Evolutionary conservation across 2,888 invertebrate species (phyloP).

Genomic region (Ptilodon capucinus): DNA sequence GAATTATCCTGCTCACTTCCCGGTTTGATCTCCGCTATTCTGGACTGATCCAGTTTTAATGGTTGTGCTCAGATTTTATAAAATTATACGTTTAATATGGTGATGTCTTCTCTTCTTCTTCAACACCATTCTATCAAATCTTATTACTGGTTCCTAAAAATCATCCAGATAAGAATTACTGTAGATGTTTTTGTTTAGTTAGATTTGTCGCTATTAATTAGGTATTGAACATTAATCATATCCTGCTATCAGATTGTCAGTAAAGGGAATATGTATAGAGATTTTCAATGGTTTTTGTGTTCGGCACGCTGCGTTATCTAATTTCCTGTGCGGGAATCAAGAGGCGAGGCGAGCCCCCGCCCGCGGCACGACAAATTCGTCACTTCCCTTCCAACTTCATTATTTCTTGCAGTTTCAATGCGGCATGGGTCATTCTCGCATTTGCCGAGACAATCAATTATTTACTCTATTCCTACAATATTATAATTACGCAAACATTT

Average conservation of each 20-base stretch:
- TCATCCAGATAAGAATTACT: no score
- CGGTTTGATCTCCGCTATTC: not conserved
- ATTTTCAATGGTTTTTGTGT: not conserved
- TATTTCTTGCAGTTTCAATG: conserved; percentile 26
- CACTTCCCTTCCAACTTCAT: conserved; percentile 32
- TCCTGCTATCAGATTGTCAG: not conserved
- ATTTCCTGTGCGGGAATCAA: conserved; percentile 17
- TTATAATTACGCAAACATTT: not conserved
- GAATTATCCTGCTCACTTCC: not conserved
- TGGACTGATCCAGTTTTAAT: not conserved
- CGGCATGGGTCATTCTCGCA: conserved; percentile 25
- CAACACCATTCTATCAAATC: no score
- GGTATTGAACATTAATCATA: not conserved
- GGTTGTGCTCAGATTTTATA: not conserved
- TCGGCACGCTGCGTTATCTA: conserved; percentile 2
- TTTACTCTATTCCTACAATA: not conserved
- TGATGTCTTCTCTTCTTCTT: no score
- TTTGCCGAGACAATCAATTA: not conserved
- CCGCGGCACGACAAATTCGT: conserved; percentile 29
- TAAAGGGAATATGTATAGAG: not conserved
- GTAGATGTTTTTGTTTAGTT: no score
- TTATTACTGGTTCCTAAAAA: no score
- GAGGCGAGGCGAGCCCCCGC: conserved; percentile 1
- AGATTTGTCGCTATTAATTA: no score
- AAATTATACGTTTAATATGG: not conserved